Conservation (phyloP, 2,797 vertebrate genomes). For the Chrysocyon brachyurus region DNA sequence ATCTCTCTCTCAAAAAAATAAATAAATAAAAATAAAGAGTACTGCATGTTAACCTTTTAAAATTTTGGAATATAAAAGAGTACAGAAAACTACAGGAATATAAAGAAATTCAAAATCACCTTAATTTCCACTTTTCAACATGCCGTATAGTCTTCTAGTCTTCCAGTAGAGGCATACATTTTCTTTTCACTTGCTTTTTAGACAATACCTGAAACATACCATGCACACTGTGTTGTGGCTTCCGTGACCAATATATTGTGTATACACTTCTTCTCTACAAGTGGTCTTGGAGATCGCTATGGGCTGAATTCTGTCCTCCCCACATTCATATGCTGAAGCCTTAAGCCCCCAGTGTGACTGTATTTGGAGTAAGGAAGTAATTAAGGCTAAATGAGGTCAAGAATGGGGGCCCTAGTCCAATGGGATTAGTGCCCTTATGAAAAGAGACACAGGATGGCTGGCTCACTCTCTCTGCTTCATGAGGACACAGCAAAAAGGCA, state of each 20-base stretch:
- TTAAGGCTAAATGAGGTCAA: neutral
- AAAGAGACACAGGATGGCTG: neutral
- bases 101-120: neutral
- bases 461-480: neutral
- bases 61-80: constrained; percentile 24
- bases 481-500: neutral
- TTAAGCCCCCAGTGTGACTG: neutral
- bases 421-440: neutral
- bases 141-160: neutral
- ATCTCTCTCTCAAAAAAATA: neutral
- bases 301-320: neutral
- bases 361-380: neutral
- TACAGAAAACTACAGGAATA: neutral
- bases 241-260: neutral
- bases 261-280: neutral
- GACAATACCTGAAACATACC: neutral
- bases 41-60: neutral
- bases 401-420: neutral
- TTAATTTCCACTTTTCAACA: constrained; percentile 13
- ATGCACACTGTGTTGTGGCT: neutral
- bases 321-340: neutral
- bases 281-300: neutral
- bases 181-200: neutral
- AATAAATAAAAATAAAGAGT: constrained; percentile 9
- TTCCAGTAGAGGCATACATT: neutral